Base-by-base conservation (phyloP, 2,888 invertebrate species). In the Drosophila greeni region DNA sequence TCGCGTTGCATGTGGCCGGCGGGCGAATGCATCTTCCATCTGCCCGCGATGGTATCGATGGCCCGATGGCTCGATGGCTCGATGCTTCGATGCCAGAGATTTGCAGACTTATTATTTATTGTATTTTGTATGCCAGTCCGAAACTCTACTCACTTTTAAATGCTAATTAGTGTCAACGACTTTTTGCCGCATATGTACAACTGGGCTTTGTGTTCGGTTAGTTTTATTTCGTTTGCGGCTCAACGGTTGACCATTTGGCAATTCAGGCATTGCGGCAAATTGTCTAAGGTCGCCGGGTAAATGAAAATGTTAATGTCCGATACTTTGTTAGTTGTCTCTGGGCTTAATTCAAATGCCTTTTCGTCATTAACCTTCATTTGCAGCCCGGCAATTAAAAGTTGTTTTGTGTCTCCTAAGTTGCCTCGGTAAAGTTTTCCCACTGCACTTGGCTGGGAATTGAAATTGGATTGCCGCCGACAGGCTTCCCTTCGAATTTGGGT, bases 101-200 rank as follows among this genome's bases (percentile, higher is more conserved):
- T 60, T 68, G 58, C 70, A 57, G 76, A 71, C 73, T 67, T 82
- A 80, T 82, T 74, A 82, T 84, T 82, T 79, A 82, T 84, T 73
- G 53, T 76, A 71, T 20, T 64, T 24, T 48, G 8, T 11, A 11
- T 43, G 61, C 56, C 58, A 31, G 45, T 34, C 29, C 29, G 45
- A 31, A 14, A 55, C 18, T 37, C 54, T 42, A 51, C 49, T 66
- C 66, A 56, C 66, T 69, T 69, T 73, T 62, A 73, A 81, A 83
- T 83, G 85, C 79, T 81, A 81, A 81, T 81, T 85, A 81, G 76
- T 83, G 81, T 83, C 80, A 81, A 71, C 73, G 83, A 69, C 81
- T 72, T 59, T 72, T 66, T 73, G 37, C 33, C 16, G 31, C 55
- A 24, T 31, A 20, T 29, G 45, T 14, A 18, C 45, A 29, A 45